Conservation (phyloP, 2,797 vertebrate species). For the Neostethus bicornis region DNA sequence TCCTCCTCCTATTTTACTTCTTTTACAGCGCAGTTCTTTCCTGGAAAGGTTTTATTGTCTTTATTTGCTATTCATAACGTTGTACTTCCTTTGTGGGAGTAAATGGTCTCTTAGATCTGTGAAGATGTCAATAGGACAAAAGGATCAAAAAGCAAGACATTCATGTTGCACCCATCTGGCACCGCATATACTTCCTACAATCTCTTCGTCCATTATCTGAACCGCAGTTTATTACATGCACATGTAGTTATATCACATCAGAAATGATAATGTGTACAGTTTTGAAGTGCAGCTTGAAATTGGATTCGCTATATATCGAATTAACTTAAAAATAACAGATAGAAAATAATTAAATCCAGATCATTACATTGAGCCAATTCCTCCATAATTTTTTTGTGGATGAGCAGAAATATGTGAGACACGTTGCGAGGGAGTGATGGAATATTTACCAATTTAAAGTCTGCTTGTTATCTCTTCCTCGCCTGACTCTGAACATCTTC, state of each 20-base stretch:
- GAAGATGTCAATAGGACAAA: not conserved
- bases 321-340: constrained; percentile 23
- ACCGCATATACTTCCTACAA: constrained; percentile 10
- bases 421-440: too few species aligned
- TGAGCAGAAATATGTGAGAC: too few species aligned
- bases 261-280: too few species aligned
- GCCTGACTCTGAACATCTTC: too few species aligned
- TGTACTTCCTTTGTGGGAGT: not conserved
- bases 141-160: constrained; percentile 13
- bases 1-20: too few species aligned
- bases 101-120: constrained; percentile 2
- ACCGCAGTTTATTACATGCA: constrained; percentile 4
- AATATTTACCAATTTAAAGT: too few species aligned
- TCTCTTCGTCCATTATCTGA: constrained; percentile 7
- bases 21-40: too few species aligned
- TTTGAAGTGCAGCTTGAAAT: too few species aligned
- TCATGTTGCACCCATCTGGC: constrained; percentile 23
- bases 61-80: not conserved
- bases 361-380: constrained; percentile 3
- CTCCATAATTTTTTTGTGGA: not conserved
- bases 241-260: too few species aligned
- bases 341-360: constrained; percentile 46
- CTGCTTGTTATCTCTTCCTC: too few species aligned
- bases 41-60: not conserved
- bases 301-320: too few species aligned